phyloP scores from a whole-genome alignment of 2,888 invertebrate genomes.

The Chrysolina haemoptera region DNA sequence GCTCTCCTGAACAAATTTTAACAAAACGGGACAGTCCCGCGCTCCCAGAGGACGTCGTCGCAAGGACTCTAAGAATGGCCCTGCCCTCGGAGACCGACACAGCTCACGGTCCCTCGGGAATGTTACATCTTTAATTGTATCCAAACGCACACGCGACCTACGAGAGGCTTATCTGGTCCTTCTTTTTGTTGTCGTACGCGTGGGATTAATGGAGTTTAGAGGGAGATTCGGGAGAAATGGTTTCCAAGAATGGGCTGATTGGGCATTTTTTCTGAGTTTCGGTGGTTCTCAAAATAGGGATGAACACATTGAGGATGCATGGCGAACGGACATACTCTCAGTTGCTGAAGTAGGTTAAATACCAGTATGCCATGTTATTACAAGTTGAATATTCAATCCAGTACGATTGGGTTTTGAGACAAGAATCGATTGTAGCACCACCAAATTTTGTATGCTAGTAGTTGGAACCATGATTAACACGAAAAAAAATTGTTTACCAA shows the following conservation, averaged over 20 bases:
- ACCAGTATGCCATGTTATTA: too few species aligned
- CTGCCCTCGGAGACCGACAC: constrained; percentile 31
- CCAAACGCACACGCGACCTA: constrained; percentile 44
- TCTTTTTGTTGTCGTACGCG: constrained; percentile 42
- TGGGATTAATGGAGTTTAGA: constrained; percentile 41
- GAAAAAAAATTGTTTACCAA: too few species aligned
- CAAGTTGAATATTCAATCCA: too few species aligned
- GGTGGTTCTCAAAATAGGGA: background rate
- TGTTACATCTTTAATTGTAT: constrained; percentile 55
- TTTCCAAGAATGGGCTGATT: constrained; percentile 40
- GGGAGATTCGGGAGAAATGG: constrained; percentile 43
- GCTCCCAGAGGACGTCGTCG: constrained; percentile 32
- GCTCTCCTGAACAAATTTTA: constrained; percentile 11
- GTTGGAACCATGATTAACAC: too few species aligned
- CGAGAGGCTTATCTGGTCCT: constrained; percentile 41
- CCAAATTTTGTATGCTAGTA: too few species aligned
- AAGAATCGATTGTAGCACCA: too few species aligned
- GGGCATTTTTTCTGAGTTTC: background rate
- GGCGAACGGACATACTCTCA: background rate
- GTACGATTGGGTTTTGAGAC: too few species aligned
- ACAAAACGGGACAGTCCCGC: background rate
- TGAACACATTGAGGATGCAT: background rate
- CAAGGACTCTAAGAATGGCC: constrained; percentile 36
- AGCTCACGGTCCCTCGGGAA: constrained; percentile 44
- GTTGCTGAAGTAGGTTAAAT: too few species aligned